Percentiles rank a stretch among this genome's conserved stretches.
Conservation (phyloP, 2,888 invertebrate genomes). For the Epistrophella euchroma region DNA sequence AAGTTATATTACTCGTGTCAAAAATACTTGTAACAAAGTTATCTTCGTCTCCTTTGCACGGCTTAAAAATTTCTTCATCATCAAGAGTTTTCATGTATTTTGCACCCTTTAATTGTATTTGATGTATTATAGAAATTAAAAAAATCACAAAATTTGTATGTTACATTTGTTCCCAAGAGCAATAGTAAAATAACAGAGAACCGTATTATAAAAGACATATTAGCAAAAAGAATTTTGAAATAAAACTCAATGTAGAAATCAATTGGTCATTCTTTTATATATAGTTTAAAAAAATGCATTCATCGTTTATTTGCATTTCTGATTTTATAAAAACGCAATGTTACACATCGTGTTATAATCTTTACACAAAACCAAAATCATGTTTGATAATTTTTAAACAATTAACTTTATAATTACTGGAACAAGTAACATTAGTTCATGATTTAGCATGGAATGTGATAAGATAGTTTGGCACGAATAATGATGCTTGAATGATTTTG, state of each 20-base stretch:
- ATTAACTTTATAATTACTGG: no score
- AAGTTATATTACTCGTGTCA: background rate
- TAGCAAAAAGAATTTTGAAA: background rate
- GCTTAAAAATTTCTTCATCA: background rate
- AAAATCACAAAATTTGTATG: background rate
- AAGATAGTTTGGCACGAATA: no score
- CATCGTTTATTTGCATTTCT: background rate
- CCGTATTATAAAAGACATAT: background rate
- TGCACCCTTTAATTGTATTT: background rate
- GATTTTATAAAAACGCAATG: background rate
- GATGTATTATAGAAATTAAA: background rate
- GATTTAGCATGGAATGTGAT: no score
- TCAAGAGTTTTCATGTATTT: background rate
- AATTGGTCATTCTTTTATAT: background rate
- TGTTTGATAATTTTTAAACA: background rate
- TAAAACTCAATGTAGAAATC: background rate
- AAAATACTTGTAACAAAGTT: background rate
- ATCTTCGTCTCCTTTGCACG: conserved; percentile 13
- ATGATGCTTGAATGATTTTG: no score
- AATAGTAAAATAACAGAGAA: background rate
- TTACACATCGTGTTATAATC: background rate
- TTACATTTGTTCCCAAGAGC: background rate
- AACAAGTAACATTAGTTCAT: no score
- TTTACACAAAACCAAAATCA: background rate
- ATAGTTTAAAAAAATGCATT: background rate